Evolutionary conservation across 1,140 invertebrate genomes (phyloP).

Genomic region (Bicyclus anynana): DNA sequence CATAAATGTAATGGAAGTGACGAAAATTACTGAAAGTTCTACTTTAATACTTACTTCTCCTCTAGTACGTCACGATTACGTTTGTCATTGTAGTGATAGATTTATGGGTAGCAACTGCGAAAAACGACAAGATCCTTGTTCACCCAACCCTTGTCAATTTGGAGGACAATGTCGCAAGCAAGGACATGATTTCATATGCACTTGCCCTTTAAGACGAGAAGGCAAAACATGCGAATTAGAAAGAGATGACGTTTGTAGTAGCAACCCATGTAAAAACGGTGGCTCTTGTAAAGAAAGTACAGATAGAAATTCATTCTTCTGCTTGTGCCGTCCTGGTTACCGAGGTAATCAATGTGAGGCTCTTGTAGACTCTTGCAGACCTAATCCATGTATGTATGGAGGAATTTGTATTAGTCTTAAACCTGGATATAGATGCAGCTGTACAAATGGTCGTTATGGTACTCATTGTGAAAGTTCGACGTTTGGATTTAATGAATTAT

Average conservation of each 20-base stretch:
- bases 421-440: conserved; percentile 92
- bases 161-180: conserved; percentile 89
- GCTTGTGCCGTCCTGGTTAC: conserved; percentile 92
- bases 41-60: conserved; percentile 89
- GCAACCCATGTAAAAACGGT: conserved; percentile 92
- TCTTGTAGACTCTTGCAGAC: conserved; percentile 90
- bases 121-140: conserved; percentile 91
- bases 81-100: conserved; percentile 87
- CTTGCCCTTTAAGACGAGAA: conserved; percentile 86
- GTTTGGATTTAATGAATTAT: conserved; percentile 92
- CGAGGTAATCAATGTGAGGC: conserved; percentile 92
- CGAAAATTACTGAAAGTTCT: conserved; percentile 86
- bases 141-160: conserved; percentile 91
- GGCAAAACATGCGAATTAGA: conserved; percentile 91
- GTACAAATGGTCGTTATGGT: conserved; percentile 91
- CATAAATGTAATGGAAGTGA: conserved; percentile 83
- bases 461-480: conserved; percentile 93
- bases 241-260: conserved; percentile 88
- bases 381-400: conserved; percentile 92
- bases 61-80: conserved; percentile 85
- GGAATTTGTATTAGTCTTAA: conserved; percentile 90
- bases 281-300: conserved; percentile 92
- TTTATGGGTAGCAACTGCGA: conserved; percentile 89
- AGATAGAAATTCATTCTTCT: conserved; percentile 92
- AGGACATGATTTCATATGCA: conserved; percentile 89